Evolutionary conservation across 2,888 invertebrate species (phyloP).

Genomic region (Lampropteryx suffumata): DNA sequence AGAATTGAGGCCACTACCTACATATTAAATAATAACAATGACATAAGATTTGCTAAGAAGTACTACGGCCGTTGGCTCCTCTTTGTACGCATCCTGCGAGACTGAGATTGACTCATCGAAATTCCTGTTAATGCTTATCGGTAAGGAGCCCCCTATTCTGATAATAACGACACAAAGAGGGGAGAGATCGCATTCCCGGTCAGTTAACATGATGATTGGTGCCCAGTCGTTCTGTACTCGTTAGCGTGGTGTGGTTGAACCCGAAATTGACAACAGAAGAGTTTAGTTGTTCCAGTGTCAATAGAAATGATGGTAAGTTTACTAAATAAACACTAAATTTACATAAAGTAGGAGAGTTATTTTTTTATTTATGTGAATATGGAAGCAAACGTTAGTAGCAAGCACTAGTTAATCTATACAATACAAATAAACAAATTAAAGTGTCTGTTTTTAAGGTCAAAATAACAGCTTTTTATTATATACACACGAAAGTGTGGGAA

Average conservation of each 20-base stretch:
- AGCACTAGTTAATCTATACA: no score
- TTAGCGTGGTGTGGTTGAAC: conserved; percentile 46
- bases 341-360: no score
- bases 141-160: conserved; percentile 56
- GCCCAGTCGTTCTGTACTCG: conserved; percentile 60
- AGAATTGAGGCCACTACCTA: no score
- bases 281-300: not conserved
- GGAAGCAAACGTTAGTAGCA: no score
- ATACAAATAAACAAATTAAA: no score
- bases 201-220: conserved; percentile 65
- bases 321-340: no score
- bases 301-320: conserved; percentile 14
- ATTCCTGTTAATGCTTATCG: conserved; percentile 56
- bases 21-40: no score
- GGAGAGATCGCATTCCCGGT: conserved; percentile 64
- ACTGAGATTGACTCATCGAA: conserved; percentile 33
- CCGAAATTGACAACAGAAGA: conserved; percentile 40
- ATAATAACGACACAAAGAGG: conserved; percentile 67
- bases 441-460: no score
- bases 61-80: conserved; percentile 23
- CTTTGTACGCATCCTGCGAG: conserved; percentile 15
- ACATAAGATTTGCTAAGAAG: no score
- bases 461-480: no score
- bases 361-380: no score
- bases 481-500: no score